phyloP scores from a whole-genome alignment of 2,888 invertebrate species.

The Malacosoma neustria region DNA sequence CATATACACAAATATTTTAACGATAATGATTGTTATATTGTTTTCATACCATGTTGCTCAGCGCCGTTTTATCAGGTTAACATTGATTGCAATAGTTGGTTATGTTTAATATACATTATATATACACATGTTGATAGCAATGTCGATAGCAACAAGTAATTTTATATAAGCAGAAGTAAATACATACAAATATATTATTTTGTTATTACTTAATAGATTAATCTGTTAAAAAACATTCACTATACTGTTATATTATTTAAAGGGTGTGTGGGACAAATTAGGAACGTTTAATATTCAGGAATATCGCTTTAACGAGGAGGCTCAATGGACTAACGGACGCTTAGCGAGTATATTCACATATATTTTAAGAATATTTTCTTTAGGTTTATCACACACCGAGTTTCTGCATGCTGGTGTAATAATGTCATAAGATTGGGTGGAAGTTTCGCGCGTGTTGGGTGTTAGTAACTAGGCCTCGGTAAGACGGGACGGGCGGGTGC shows the following conservation, averaged over 20 bases:
- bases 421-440: constrained; percentile 26
- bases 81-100: constrained; percentile 51
- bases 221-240: constrained; percentile 57
- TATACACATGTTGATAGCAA: constrained; percentile 59
- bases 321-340: constrained; percentile 46
- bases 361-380: constrained; percentile 40
- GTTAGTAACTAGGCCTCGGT: constrained; percentile 31
- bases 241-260: constrained; percentile 39
- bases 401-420: constrained; percentile 28
- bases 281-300: constrained; percentile 37
- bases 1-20: constrained; percentile 65
- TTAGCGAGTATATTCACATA: constrained; percentile 38
- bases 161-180: constrained; percentile 48
- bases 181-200: constrained; percentile 48
- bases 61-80: constrained; percentile 39
- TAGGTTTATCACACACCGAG: constrained; percentile 32
- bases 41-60: constrained; percentile 51
- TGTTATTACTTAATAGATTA: constrained; percentile 64
- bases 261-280: constrained; percentile 55
- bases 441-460: constrained; percentile 36
- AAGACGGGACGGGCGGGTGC: constrained; percentile 2
- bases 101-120: constrained; percentile 57
- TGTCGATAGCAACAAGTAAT: constrained; percentile 44
- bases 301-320: constrained; percentile 54
- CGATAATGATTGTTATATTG: constrained; percentile 63